phyloP scores from a whole-genome alignment of 2,888 invertebrate genomes.

The Thecocarcelia acutangulata region DNA sequence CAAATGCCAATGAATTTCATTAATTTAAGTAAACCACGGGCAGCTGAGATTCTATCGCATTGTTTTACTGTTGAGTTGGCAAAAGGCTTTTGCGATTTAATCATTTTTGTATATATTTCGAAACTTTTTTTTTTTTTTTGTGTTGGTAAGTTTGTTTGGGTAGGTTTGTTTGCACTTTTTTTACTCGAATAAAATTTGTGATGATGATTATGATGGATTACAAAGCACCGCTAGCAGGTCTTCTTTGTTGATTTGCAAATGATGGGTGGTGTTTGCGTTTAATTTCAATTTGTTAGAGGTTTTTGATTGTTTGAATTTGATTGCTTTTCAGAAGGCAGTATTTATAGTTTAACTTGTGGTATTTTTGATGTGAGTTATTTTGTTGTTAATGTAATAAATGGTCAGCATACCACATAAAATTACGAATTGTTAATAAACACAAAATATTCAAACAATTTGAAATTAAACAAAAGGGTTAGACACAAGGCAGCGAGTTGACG shows the following conservation, averaged over 20 bases:
- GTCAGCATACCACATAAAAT: slow-evolving; percentile 36
- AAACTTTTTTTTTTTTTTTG: not conserved
- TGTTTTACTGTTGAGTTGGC: not conserved
- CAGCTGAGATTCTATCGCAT: slow-evolving; percentile 62
- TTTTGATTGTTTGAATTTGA: slow-evolving; percentile 21
- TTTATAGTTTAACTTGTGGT: slow-evolving; percentile 38
- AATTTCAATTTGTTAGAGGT: slow-evolving; percentile 21
- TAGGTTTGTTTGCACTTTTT: not conserved
- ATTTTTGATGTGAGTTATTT: slow-evolving; percentile 43
- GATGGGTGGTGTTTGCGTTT: slow-evolving; percentile 34
- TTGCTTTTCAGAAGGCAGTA: slow-evolving; percentile 39
- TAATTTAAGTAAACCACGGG: slow-evolving; percentile 59
- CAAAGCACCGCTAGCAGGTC: not conserved
- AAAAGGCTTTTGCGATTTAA: slow-evolving; percentile 7
- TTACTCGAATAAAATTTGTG: not conserved
- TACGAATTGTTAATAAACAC: slow-evolving; percentile 51
- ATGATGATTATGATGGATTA: slow-evolving; percentile 30
- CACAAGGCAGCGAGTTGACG: not conserved
- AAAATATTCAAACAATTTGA: not conserved
- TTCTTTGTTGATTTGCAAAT: not conserved
- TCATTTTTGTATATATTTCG: not conserved
- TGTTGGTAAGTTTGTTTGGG: too few species aligned
- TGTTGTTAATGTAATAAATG: slow-evolving; percentile 48
- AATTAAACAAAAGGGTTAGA: not conserved
- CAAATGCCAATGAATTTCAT: slow-evolving; percentile 62